Evolutionary conservation across 2,888 invertebrate species (phyloP), one percentile per base, ranked within the genome.

Genomic region (Ethmia dodecea): DNA sequence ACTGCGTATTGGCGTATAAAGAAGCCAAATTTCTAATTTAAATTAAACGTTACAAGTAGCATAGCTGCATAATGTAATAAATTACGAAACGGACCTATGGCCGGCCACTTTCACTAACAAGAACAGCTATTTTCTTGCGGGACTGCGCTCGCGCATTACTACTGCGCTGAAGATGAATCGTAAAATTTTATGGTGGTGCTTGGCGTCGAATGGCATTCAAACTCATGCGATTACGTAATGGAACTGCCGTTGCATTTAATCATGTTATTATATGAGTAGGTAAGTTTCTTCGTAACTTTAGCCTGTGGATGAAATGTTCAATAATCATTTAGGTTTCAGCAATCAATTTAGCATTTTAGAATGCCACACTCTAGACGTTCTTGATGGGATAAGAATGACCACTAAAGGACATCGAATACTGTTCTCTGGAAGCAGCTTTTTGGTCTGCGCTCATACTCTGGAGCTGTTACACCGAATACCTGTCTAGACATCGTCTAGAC

Each of bases 401-500:
- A 43, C 37, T 35, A 43, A 36, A 42, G 33, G 36, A 42, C 33
- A 47, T 46, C 49, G 50, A 58, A 57, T 55, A 56, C 50, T 40
- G 8, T 30, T 31, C 31, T 31, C 12, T 28, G 28, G 59, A 50
- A 49, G 50, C 35, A 61, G 56, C 57, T 57, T 69, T 73, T 77
- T 65, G 61, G 68, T 67, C 50, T 55, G 55, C 66, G 58, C 71
- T 72, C 69, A 71, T 78, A 60, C 66, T 68, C 56, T 59, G 70
- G 68, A 72, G 57, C 66, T 64, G 67, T 70, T 69, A 66, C 56
- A 72, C 72, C 68, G 65, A 78, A 80, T 81, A 84, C 79, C 78
- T 76, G 84, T 84, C 84, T 86, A 86, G 84, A 86, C 84, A 38
- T 13, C 32, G 84, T 84, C 84, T 83, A 83, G 84, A 81, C 83